A percentile compares a stretch with the other conserved stretches of the same genome.
These are phyloP conservation scores for Sepioteuthis lessoniana DNA, from an alignment of 2,888 invertebrate species.

Conservation along the genomic window DNA sequence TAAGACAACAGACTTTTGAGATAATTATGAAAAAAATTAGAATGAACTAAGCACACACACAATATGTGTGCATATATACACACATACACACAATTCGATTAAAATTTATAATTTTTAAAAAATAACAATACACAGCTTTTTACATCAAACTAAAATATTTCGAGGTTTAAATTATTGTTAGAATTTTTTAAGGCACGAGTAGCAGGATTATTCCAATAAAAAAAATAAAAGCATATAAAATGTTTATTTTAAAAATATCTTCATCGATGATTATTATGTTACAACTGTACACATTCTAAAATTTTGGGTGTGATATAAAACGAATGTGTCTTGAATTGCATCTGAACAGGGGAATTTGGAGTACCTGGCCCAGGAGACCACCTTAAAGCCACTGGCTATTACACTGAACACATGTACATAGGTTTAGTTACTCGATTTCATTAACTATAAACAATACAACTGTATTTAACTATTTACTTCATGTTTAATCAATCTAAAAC, in stretches of 20 bases:
- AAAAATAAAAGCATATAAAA: not conserved
- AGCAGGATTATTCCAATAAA: not conserved
- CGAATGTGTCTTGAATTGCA: not conserved
- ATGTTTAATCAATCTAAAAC: not conserved
- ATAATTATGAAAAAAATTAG: not conserved
- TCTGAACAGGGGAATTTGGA: conserved; percentile 5
- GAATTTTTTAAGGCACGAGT: too few species aligned
- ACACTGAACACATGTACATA: conserved; percentile 33
- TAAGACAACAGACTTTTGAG: too few species aligned
- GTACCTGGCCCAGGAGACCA: not conserved
- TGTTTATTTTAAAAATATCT: too few species aligned
- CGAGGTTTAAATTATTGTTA: too few species aligned
- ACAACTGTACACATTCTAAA: not conserved
- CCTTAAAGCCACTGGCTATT: conserved; percentile 15
- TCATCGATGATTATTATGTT: too few species aligned
- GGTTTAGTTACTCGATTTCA: not conserved
- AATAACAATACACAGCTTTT: too few species aligned
- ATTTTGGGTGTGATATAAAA: not conserved
- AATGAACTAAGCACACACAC: too few species aligned
- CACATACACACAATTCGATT: not conserved
- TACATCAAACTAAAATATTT: too few species aligned
- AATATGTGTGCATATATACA: too few species aligned
- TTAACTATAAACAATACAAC: not conserved
- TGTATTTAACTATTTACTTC: too few species aligned
- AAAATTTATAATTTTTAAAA: too few species aligned